Percentiles rank a stretch among this genome's conserved stretches.
Conservation (phyloP, 30 jellyfish, hydroid and myxozoan species). For the Aurelia aurita complex sp. Pacific region DNA sequence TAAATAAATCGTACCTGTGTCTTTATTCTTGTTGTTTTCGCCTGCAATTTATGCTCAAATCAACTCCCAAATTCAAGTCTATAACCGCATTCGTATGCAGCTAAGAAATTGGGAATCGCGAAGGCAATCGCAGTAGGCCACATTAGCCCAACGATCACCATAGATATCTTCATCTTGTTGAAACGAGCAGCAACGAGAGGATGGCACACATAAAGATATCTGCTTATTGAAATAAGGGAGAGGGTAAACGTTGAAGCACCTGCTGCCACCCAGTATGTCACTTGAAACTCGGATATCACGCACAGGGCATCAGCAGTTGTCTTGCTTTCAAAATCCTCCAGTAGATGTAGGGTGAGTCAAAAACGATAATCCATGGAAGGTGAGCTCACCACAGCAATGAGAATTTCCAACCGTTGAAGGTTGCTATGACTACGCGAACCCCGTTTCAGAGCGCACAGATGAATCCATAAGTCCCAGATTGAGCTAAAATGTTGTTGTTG, state of each 20-base stretch:
- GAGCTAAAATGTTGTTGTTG: no score
- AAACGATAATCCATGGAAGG: no score
- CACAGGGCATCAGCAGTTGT: slow-evolving; percentile 2
- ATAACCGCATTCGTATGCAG: not conserved
- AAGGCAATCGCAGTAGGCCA: slow-evolving; percentile 22
- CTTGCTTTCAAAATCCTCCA: not conserved
- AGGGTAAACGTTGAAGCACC: not conserved
- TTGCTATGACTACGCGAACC: no score
- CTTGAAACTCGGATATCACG: not conserved
- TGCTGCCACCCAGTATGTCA: slow-evolving; percentile 11
- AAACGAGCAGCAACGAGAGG: not conserved
- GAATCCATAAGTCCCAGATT: no score
- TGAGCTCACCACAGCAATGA: no score
- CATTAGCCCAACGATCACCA: not conserved
- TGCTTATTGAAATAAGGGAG: slow-evolving; percentile 1
- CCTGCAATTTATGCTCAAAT: no score
- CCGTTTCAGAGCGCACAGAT: no score
- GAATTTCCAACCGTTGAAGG: no score
- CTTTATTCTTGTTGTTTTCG: no score
- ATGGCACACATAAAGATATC: not conserved
- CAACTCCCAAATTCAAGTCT: no score
- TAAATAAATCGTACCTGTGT: no score
- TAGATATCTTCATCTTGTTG: not conserved
- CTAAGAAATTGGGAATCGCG: slow-evolving; percentile 14
- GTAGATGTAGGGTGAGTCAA: no score